Evolutionary conservation across 2,113 vertebrate genomes (phyloP), one percentile per base, ranked within the genome.

Genomic region (Triplophysa siluroides): DNA sequence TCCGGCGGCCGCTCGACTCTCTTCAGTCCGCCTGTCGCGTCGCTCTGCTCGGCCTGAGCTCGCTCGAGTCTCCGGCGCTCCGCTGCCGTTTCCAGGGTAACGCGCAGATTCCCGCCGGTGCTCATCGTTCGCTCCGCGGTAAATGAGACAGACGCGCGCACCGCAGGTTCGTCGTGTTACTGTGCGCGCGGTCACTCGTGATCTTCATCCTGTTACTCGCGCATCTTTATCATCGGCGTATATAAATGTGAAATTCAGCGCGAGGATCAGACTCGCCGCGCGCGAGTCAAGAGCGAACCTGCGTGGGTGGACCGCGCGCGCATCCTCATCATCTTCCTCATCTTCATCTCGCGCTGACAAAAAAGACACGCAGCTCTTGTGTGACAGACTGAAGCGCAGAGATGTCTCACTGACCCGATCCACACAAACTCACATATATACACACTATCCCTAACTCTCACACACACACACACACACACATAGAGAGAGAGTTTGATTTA

Each of bases 71-170:
- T 67, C 72, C 68, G 29, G 9, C 68, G 43, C 68, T 67, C 77
- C 68, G 43, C 13, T 69, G 43, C 68, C 77, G 79, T 72, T 73
- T 80, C 67, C 77, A 78, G 38, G 78, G 78, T 73, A 33, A 68
- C 62, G 73, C 47, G 45, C 21, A 58, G 60, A 67, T 66, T 56
- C 52, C 78, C 62, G 54, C 65, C 62, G 62, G 60, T 60, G 75
- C 21, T 72, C 82, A 83, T 83, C 61, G 26, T 73, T 73, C 67
- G 58, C 29, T 70, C 45, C 74, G 43, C 74, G 23, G 74, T 14
- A 45, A 76, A 76, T 19, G 58, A 38, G 73, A 45, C 73, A 29
- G 73, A 8, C 10, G 73, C 73, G 60, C 73, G 73, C 72, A 54
- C 38, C 18, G 33, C 56, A 29, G 52, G 56, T 18, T 62, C 4